Base-by-base conservation (phyloP, 2,888 invertebrate species). In the Diadegma fenestrale region DNA sequence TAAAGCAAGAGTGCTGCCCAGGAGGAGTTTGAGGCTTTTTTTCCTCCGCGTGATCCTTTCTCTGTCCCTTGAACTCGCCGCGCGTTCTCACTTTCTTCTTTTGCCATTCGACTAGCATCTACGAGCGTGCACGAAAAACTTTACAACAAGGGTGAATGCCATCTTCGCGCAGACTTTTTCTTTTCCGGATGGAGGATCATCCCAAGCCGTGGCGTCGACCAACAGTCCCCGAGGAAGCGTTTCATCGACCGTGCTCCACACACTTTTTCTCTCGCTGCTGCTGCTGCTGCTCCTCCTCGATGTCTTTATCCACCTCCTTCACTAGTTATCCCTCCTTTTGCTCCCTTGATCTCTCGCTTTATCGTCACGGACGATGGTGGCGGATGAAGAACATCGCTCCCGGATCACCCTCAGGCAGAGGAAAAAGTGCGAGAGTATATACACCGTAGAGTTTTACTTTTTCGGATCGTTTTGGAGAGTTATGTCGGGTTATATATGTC, bases 91-190 rank as follows among this genome's bases (percentile, higher is more conserved):
- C 26, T n/a, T 22, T 19, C 45, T 14, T 30, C 33, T 54, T 12
- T 63, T 33, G 54, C 73, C 54, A 69, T 63, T 43, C 63, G 79
- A 80, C 58, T 37, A 43, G 58, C 58, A 66, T 45, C 30, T 78
- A 64, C 64, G 17, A 73, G 58, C 73, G 76, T 80, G 80, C 48
- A 64, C 48, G 73, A 89, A 88, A 92, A 92, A 91, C 90, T 92
- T 92, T 91, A 90, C 91, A 91, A 91, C 88, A 64, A 41, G 64
- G 66, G 89, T 89, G 88, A 90, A 88, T 88, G 88, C 89, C 89
- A 87, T 89, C 88, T 87, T 88, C 79, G 86, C 85, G 88, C 84
- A 87, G 87, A 83, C 86, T 85, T 87, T 84, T 86, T 84, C 80
- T 64, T 80, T 79, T 81, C 82, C 80, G 82, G 86, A 71, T 78